Evolutionary conservation across 1,140 invertebrate species (phyloP).

Genomic region (Antheraea pernyi): DNA sequence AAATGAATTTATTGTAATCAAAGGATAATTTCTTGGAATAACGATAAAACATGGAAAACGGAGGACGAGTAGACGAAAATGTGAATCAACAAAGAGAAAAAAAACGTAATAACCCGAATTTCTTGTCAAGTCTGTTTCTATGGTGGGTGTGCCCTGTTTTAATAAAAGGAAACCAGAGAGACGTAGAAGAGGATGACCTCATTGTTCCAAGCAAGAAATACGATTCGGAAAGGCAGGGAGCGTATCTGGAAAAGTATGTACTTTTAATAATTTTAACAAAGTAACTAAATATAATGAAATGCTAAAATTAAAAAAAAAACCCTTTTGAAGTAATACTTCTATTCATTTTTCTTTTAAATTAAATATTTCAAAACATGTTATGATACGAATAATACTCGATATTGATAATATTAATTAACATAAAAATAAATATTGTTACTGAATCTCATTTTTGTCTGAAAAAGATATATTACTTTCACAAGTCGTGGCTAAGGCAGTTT

Average conservation of each 20-base stretch:
- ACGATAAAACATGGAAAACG: constrained; percentile 11
- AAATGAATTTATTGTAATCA: constrained; percentile 1
- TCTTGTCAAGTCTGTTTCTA: constrained; percentile 50
- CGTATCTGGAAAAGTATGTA: constrained; percentile 54
- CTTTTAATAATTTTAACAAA: constrained; percentile 2
- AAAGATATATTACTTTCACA: too few species aligned
- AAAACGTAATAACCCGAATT: constrained; percentile 46
- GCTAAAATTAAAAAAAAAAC: too few species aligned
- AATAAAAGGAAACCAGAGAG: constrained; percentile 47
- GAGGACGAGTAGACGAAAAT: neutral
- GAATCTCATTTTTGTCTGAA: too few species aligned
- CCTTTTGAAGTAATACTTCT: too few species aligned
- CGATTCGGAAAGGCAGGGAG: constrained; percentile 51
- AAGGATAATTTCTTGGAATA: neutral
- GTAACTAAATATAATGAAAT: neutral
- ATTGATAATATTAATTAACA: too few species aligned
- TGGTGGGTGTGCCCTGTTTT: constrained; percentile 57
- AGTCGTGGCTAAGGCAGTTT: too few species aligned
- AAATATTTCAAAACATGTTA: too few species aligned
- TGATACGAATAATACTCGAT: too few species aligned
- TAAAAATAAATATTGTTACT: too few species aligned
- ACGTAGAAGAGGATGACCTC: constrained; percentile 53
- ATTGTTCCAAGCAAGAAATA: constrained; percentile 49
- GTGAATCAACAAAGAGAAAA: constrained; percentile 13
- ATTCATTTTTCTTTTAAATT: too few species aligned